Evolutionary conservation across 2,113 vertebrate species (phyloP).

Genomic region (Cottus gobio): DNA sequence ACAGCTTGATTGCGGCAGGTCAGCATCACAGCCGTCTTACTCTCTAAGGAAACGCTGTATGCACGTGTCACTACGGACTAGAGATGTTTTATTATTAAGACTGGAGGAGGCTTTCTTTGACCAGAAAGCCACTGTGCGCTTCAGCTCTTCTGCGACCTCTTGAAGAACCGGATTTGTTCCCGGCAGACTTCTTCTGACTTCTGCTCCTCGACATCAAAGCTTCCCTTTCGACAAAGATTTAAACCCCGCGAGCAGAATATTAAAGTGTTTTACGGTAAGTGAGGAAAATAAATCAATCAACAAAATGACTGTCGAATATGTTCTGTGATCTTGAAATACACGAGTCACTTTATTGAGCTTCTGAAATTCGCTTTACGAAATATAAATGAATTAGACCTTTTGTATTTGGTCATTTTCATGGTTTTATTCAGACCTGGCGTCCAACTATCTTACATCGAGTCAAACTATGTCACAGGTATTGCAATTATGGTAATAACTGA

Average conservation of each 20-base stretch:
- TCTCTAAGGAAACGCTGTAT: neutral
- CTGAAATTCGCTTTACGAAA: neutral
- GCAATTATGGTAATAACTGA: neutral
- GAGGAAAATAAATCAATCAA: neutral
- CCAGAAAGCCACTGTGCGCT: neutral
- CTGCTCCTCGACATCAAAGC: neutral
- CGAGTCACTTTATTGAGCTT: neutral
- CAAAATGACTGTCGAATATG: neutral
- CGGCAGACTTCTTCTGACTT: slow-evolving; percentile 3
- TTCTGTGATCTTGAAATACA: neutral
- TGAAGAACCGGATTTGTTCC: neutral
- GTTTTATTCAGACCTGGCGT: neutral
- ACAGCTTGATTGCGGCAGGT: neutral
- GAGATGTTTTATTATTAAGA: neutral
- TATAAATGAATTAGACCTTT: neutral
- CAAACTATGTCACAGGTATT: neutral
- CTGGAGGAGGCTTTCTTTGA: neutral
- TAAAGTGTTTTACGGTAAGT: slow-evolving; percentile 27
- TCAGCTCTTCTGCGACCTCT: neutral
- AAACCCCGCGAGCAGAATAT: neutral
- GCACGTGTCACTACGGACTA: neutral
- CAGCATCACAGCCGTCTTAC: neutral
- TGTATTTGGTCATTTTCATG: neutral
- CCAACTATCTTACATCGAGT: neutral
- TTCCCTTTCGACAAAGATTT: neutral